Evolutionary conservation across 2,797 vertebrate species (phyloP).

Genomic region (Ctenosaura bakeri): DNA sequence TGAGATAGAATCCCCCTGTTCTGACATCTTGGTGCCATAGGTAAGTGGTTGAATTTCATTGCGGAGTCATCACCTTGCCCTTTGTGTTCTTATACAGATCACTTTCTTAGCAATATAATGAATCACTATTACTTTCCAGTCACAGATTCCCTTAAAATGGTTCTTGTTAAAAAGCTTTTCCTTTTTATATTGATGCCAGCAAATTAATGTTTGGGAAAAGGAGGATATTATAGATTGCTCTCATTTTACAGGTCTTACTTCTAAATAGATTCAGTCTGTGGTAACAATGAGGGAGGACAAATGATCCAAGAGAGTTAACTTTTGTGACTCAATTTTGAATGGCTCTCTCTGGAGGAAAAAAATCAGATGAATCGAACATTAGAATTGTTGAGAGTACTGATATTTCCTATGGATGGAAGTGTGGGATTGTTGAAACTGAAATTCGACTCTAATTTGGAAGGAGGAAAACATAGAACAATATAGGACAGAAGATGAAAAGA

Average conservation of each 20-base stretch:
- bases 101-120: constrained; percentile 59
- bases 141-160: constrained; percentile 7
- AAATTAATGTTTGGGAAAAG: constrained; percentile 31
- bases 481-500: too few species aligned
- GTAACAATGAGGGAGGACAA: rapidly evolving
- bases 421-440: too few species aligned
- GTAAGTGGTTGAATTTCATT: constrained; percentile 48
- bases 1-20: constrained; percentile 50
- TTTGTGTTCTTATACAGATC: constrained; percentile 45
- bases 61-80: constrained; percentile 45
- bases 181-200: constrained; percentile 10
- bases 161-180: constrained; percentile 33
- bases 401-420: too few species aligned
- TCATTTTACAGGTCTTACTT: background rate
- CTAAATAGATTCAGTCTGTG: background rate
- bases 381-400: too few species aligned
- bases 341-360: too few species aligned
- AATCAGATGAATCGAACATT: too few species aligned
- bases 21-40: constrained; percentile 52
- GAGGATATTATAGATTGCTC: constrained; percentile 20
- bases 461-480: too few species aligned
- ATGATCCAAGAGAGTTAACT: background rate
- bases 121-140: constrained; percentile 62
- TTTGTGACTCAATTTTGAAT: background rate
- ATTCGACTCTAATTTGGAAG: too few species aligned